Evolutionary conservation across 2,113 vertebrate genomes (phyloP).

Genomic region (Neopipo cinnamomea): DNA sequence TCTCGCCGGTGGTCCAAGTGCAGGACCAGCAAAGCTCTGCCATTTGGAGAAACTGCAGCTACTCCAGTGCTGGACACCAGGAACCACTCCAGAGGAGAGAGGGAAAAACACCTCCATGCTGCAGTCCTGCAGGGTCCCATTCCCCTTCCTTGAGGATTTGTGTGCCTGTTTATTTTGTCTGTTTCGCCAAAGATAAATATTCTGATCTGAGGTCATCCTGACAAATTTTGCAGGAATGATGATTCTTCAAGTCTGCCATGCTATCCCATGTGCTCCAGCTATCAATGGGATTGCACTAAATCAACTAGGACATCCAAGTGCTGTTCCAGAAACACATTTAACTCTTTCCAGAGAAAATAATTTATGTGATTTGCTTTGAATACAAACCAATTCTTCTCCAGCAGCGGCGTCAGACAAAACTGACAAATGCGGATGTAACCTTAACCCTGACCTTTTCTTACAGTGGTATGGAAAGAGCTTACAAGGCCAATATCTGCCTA

Average conservation of each 20-base stretch:
- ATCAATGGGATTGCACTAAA: conserved; percentile 60
- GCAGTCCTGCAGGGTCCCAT: not conserved
- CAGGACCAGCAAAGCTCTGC: not conserved
- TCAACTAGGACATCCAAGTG: conserved; percentile 13
- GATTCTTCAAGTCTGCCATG: conserved; percentile 41
- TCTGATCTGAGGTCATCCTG: conserved; percentile 64
- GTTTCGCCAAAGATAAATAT: conserved; percentile 53
- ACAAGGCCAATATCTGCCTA: not conserved
- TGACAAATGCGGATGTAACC: not conserved
- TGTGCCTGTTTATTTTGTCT: conserved; percentile 55
- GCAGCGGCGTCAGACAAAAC: not conserved
- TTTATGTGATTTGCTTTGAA: not conserved
- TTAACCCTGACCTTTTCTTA: not conserved
- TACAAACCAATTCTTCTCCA: not conserved
- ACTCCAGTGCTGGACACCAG: not conserved
- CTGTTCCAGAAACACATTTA: conserved; percentile 48
- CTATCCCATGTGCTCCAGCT: not conserved
- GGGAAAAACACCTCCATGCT: not conserved
- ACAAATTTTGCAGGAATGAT: conserved; percentile 59
- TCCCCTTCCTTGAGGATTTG: not conserved
- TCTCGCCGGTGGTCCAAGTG: not conserved
- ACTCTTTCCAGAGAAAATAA: conserved; percentile 37
- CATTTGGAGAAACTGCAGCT: not conserved
- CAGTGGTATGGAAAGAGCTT: not conserved
- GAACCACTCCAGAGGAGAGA: not conserved